These are phyloP conservation scores for Rhagophthalmus giganteus DNA, from an alignment of 2,888 invertebrate genomes.

Conservation along the genomic window DNA sequence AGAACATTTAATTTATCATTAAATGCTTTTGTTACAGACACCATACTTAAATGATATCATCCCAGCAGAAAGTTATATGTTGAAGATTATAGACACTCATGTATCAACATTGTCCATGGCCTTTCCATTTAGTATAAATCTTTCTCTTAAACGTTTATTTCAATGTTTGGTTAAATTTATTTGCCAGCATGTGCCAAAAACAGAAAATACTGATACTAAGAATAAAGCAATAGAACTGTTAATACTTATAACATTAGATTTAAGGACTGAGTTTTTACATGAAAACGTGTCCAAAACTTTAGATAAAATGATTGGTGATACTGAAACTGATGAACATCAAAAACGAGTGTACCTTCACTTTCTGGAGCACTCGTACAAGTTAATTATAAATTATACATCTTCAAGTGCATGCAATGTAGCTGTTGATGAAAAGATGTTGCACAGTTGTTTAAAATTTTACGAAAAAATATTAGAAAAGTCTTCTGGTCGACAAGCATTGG, in stretches of 20 bases:
- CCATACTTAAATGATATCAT: constrained; percentile 77
- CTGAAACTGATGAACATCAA: constrained; percentile 68
- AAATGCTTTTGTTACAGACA: constrained; percentile 56
- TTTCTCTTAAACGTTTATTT: constrained; percentile 67
- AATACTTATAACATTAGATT: constrained; percentile 76
- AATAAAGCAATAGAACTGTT: constrained; percentile 69
- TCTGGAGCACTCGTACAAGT: constrained; percentile 67
- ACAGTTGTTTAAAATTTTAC: constrained; percentile 79
- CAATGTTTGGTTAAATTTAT: constrained; percentile 68
- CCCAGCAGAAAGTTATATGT: constrained; percentile 80
- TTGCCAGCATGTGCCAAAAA: constrained; percentile 63
- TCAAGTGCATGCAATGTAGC: constrained; percentile 35
- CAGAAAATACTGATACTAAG: constrained; percentile 66
- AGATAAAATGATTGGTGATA: constrained; percentile 65
- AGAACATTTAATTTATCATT: neutral
- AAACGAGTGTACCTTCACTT: constrained; percentile 67
- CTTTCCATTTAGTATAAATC: constrained; percentile 62
- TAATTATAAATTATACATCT: constrained; percentile 65
- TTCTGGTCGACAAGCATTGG: constrained; percentile 79
- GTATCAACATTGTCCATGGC: constrained; percentile 66
- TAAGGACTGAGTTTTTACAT: constrained; percentile 73
- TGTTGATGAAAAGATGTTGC: constrained; percentile 65
- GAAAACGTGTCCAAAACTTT: constrained; percentile 66
- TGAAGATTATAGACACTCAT: constrained; percentile 73
- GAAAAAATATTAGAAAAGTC: constrained; percentile 82